A percentile compares a stretch with the other conserved stretches of the same genome.
phyloP scores from a whole-genome alignment of 2,797 vertebrate genomes.

The Phoeniculus purpureus region DNA sequence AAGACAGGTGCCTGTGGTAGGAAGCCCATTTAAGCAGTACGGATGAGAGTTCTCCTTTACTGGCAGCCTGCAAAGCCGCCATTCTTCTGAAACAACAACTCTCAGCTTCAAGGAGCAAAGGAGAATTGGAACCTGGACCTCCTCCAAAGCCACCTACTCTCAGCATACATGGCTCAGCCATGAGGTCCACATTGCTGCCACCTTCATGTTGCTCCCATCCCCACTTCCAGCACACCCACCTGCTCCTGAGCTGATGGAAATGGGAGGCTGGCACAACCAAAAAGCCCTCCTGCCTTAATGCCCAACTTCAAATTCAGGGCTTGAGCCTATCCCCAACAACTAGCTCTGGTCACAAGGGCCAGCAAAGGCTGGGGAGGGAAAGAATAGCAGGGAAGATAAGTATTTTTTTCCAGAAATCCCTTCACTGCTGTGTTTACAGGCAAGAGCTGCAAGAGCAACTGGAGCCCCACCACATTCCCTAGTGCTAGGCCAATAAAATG shows the following conservation, averaged over 20 bases:
- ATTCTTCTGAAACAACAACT: not conserved
- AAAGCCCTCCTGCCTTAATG: not conserved
- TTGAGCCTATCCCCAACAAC: not conserved
- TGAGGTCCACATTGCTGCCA: fast-evolving
- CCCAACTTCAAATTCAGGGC: not conserved
- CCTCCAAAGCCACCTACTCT: not conserved
- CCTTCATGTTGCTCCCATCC: not conserved
- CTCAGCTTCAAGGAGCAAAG: not conserved
- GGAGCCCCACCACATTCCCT: not conserved
- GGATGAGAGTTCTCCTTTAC: not conserved
- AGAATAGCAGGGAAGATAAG: not conserved
- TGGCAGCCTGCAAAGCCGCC: not conserved
- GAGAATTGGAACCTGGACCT: fast-evolving
- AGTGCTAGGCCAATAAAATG: not conserved
- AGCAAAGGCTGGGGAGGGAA: not conserved
- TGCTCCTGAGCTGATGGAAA: not conserved
- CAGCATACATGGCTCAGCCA: not conserved
- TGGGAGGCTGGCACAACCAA: not conserved
- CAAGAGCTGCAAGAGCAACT: not conserved
- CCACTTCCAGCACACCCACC: fast-evolving
- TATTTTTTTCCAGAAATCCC: not conserved
- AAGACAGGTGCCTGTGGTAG: not conserved
- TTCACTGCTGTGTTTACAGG: not conserved
- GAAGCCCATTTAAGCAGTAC: not conserved
- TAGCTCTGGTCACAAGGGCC: not conserved